Evolutionary conservation across 2,888 invertebrate species (phyloP).

Genomic region (Antheraea assamensis): DNA sequence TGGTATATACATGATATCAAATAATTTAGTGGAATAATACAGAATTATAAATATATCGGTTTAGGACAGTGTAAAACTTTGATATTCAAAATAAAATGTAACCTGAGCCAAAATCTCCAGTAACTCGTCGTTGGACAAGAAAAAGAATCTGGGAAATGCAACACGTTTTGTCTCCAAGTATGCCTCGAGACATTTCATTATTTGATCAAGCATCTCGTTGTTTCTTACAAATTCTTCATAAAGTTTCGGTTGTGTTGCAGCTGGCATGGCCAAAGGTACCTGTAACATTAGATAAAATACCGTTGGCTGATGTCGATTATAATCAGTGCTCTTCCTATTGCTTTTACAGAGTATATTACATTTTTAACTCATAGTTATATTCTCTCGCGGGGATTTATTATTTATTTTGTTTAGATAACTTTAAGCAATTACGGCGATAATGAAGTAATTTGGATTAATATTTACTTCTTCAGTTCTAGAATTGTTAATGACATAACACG

Average conservation of each 20-base stretch:
- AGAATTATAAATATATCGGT: no score
- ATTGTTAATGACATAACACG: background rate
- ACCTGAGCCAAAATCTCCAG: conserved; percentile 95
- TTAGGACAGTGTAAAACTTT: no score
- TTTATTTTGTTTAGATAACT: background rate
- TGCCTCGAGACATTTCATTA: conserved; percentile 94
- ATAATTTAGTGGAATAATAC: no score
- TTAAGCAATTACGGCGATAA: background rate
- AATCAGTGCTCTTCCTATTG: background rate
- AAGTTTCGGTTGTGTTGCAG: conserved; percentile 87
- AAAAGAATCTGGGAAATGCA: conserved; percentile 94
- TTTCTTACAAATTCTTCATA: conserved; percentile 86
- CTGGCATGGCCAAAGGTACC: conserved; percentile 91
- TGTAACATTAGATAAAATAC: conserved; percentile 37
- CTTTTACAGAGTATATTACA: background rate
- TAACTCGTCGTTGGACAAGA: conserved; percentile 94
- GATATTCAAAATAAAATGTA: conserved; percentile 24
- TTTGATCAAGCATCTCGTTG: conserved; percentile 91
- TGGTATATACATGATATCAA: no score
- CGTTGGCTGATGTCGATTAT: background rate
- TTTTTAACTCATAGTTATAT: background rate
- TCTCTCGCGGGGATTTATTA: background rate
- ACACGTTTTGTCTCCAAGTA: conserved; percentile 94
- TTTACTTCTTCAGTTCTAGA: background rate
- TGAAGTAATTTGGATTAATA: background rate